Percentiles rank a stretch among this genome's conserved stretches.
Evolutionary conservation across 2,888 invertebrate species (phyloP).

Genomic region (Branchellion lobata): DNA sequence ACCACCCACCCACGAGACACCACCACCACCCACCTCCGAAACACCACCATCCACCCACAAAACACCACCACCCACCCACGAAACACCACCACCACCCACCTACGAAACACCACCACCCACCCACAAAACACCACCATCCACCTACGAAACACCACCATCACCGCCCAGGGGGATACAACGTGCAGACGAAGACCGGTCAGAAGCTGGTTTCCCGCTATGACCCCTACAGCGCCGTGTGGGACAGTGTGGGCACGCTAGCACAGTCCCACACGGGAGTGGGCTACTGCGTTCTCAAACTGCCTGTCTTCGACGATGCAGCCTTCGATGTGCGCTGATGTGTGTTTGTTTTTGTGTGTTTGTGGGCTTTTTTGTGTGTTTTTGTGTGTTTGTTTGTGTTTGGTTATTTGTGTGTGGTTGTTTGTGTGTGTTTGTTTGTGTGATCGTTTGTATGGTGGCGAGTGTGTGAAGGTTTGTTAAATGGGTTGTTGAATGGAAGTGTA

Average conservation of each 20-base stretch:
- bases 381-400: too few species aligned
- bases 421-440: not conserved
- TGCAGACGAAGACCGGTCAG: conserved; percentile 62
- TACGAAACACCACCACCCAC: too few species aligned
- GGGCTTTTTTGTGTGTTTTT: not conserved
- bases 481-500: too few species aligned
- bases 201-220: conserved; percentile 62
- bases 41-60: too few species aligned
- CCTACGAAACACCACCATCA: too few species aligned
- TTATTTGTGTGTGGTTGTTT: not conserved
- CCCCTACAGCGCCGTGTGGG: conserved; percentile 60
- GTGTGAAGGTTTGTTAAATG: not conserved
- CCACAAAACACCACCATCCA: too few species aligned
- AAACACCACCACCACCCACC: too few species aligned
- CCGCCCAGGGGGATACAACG: conserved; percentile 58
- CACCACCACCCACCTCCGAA: too few species aligned
- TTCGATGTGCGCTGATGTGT: not conserved
- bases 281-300: conserved; percentile 60
- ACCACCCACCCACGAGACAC: too few species aligned
- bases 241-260: conserved; percentile 60
- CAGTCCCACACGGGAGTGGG: conserved; percentile 62
- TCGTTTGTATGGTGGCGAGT: too few species aligned
- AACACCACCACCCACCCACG: too few species aligned
- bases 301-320: conserved; percentile 49
- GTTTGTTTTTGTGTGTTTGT: too few species aligned